Conservation (phyloP, 2,113 vertebrate genomes). For the Muntiacus reevesi region DNA sequence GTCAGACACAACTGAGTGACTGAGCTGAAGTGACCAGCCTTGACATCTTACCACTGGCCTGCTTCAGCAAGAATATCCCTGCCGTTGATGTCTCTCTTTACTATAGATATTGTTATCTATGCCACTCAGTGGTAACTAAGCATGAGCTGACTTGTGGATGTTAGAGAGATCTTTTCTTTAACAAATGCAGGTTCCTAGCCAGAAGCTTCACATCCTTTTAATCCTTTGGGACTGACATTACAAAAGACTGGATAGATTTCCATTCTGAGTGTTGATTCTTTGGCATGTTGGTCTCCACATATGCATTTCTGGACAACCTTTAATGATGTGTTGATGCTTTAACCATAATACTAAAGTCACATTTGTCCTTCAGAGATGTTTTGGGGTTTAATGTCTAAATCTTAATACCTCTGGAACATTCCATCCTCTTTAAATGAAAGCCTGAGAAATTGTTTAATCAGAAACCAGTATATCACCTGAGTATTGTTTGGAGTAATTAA, state of each 20-base stretch:
- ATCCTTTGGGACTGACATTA: background rate
- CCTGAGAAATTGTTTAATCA: background rate
- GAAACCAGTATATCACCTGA: background rate
- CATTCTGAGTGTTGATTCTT: background rate
- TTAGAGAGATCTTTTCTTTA: background rate
- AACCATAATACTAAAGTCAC: background rate
- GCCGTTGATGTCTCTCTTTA: too few relatives aligned
- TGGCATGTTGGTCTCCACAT: background rate
- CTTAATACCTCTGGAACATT: background rate
- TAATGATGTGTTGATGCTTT: background rate
- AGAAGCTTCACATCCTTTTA: background rate
- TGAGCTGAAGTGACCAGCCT: too few relatives aligned
- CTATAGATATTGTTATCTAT: background rate
- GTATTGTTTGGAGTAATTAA: background rate
- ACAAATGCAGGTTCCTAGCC: background rate
- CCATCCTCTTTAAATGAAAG: background rate
- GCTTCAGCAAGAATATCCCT: too few relatives aligned
- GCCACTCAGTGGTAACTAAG: background rate
- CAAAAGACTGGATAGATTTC: background rate
- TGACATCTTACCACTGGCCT: too few relatives aligned
- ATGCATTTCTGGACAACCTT: background rate
- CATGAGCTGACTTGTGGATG: background rate
- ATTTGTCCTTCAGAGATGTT: background rate
- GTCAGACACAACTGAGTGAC: accelerated
- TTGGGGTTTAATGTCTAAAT: background rate